Base-by-base conservation (phyloP, 2,888 invertebrate genomes). In the Pristionchus arcanus region DNA sequence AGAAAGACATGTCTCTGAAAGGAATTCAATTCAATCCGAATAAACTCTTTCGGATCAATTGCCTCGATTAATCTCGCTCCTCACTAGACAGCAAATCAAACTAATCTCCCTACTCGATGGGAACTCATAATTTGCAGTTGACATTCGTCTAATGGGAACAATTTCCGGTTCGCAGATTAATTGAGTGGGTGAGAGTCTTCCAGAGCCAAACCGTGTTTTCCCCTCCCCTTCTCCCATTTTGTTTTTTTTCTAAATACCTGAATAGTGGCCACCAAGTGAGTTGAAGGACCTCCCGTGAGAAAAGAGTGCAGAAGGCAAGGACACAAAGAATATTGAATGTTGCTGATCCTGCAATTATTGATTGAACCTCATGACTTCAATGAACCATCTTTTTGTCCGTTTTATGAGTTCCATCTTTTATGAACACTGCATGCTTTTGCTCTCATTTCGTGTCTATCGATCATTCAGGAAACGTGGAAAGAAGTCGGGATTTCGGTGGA, bases 341-440 rank as follows among this genome's bases (percentile, higher is more conserved):
- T 19, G 94, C 94, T 97, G 97, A 93, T 37, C 94, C 92, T 92
- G 90, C 25, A 90, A 90, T 9, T 37, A 55, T 59, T 19, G 2
- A 21, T 59, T 21, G 9, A 15, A 2, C 71, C 2, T 71, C 15
- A 15, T 25, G 1, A 28, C 13, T n/a, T 66, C 66, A 28, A 5
- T 66, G 13, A 13, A 4, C n/a, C 19, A 4, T n/a, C 66, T n/a
- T n/a, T 19, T 37, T 13, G 7, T 74, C n/a, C 37, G 42, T 28
- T 77, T 77, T 77, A 0, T 37, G 13, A 25, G 7, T 37, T 37
- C 21, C 37, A 25, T 28, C 25, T 77, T 77, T 25, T 0, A 37
- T 42, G n/a, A 25, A 25, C 37, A 53, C 7, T 53, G 81, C 42
- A n/a, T 53, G 34, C 28, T 74, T 81, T 81, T 28, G n/a, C 81